Conservation (phyloP, 2,888 invertebrate species). For the Dasysyrphus albostriatus region DNA sequence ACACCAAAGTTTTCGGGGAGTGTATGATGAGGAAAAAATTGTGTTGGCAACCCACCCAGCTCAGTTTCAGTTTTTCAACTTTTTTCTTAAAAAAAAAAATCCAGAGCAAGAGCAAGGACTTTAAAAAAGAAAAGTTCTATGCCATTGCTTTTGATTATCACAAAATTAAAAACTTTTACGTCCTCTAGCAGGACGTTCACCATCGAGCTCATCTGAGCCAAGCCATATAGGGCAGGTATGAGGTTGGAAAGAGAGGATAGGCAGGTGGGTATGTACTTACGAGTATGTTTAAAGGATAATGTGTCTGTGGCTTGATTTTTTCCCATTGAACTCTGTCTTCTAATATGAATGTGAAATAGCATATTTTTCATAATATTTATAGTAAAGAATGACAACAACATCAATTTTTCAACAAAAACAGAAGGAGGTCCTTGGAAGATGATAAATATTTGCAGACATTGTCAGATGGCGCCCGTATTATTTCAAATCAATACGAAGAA, state of each 20-base stretch:
- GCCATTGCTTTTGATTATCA: slow-evolving; percentile 76
- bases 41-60: slow-evolving; percentile 63
- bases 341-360: slow-evolving; percentile 53
- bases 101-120: slow-evolving; percentile 18
- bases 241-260: background rate
- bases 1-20: slow-evolving; percentile 59
- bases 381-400: slow-evolving; percentile 66
- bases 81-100: slow-evolving; percentile 42
- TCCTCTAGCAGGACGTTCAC: slow-evolving; percentile 60
- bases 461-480: slow-evolving; percentile 75
- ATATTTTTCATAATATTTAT: slow-evolving; percentile 20
- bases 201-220: slow-evolving; percentile 3
- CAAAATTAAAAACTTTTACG: slow-evolving; percentile 76
- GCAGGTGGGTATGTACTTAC: slow-evolving; percentile 4
- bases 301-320: slow-evolving; percentile 52
- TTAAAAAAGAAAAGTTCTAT: slow-evolving; percentile 65
- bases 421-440: slow-evolving; percentile 45
- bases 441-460: slow-evolving; percentile 75
- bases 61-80: slow-evolving; percentile 73
- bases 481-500: slow-evolving; percentile 69
- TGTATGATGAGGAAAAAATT: slow-evolving; percentile 37
- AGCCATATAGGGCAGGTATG: background rate
- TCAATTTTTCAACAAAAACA: slow-evolving; percentile 49
- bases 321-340: slow-evolving; percentile 34
- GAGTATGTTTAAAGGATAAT: slow-evolving; percentile 29